These are phyloP conservation scores for Solenodon paradoxus DNA, from an alignment of 2,113 vertebrate genomes.

Conservation along the genomic window DNA sequence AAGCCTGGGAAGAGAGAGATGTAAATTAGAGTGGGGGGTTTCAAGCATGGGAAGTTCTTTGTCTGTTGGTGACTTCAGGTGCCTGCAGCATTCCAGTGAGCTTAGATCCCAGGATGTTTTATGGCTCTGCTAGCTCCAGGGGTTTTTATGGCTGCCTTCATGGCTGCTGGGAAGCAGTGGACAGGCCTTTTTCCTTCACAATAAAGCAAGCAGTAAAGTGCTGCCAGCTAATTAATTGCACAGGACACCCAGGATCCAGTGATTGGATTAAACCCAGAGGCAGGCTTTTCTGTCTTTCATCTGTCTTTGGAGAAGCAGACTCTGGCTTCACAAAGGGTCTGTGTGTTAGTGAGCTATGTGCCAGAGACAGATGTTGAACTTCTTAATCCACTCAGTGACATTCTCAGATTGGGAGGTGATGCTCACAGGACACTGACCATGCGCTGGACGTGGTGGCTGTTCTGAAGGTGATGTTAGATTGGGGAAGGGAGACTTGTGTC, in stretches of 20 bases:
- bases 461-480: background rate
- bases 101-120: no score
- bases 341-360: background rate
- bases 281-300: background rate
- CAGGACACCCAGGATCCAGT: background rate
- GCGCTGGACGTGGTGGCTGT: no score
- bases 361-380: background rate
- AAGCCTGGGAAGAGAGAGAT: no score
- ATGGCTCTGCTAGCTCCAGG: no score
- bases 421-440: background rate
- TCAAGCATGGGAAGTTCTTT: no score
- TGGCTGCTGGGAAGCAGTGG: no score
- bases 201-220: background rate
- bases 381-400: background rate
- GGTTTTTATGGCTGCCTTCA: no score
- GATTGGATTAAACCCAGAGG: background rate
- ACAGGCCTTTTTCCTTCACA: no score
- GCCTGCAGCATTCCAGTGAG: no score
- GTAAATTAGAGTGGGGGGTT: no score
- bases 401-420: background rate
- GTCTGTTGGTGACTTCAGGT: no score
- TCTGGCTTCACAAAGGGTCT: background rate
- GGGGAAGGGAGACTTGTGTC: background rate
- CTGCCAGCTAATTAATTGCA: background rate
- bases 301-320: background rate